Evolutionary conservation across 2,888 invertebrate species (phyloP).

Genomic region (Piscicola geometra): DNA sequence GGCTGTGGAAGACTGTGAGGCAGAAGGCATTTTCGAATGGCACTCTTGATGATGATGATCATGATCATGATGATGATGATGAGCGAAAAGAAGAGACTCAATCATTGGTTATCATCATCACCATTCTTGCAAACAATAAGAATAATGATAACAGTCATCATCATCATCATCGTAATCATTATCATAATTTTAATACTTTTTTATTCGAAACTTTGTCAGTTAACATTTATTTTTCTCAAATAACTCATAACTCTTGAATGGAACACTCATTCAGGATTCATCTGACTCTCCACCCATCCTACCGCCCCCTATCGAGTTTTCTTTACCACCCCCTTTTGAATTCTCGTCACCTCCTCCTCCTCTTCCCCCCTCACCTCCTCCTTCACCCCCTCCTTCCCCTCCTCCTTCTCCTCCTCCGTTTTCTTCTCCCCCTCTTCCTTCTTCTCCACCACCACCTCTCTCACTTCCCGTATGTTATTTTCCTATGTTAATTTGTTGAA

Average conservation of each 20-base stretch:
- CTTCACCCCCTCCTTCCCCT: neutral
- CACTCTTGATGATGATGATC: neutral
- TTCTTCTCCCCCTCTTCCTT: too few species aligned
- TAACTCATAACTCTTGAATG: too few species aligned
- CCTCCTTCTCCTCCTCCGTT: neutral
- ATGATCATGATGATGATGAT: neutral
- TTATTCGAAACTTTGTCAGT: too few species aligned
- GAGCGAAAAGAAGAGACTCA: neutral
- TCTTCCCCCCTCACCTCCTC: neutral
- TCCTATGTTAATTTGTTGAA: too few species aligned
- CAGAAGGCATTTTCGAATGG: constrained; percentile 17
- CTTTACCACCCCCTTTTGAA: neutral
- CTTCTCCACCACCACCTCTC: too few species aligned
- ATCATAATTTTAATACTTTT: too few species aligned
- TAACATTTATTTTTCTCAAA: too few species aligned
- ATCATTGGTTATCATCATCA: neutral
- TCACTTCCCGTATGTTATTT: too few species aligned
- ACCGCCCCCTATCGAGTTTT: neutral
- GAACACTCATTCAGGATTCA: too few species aligned
- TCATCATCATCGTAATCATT: too few species aligned
- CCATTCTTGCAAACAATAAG: neutral
- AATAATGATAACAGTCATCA: too few species aligned
- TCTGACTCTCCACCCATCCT: too few species aligned
- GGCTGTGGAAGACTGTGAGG: constrained; percentile 30
- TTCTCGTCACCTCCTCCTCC: neutral